Evolutionary conservation across 2,888 invertebrate species (phyloP), one percentile per base, ranked within the genome.

Genomic region (Cataglyphis albicans): DNA sequence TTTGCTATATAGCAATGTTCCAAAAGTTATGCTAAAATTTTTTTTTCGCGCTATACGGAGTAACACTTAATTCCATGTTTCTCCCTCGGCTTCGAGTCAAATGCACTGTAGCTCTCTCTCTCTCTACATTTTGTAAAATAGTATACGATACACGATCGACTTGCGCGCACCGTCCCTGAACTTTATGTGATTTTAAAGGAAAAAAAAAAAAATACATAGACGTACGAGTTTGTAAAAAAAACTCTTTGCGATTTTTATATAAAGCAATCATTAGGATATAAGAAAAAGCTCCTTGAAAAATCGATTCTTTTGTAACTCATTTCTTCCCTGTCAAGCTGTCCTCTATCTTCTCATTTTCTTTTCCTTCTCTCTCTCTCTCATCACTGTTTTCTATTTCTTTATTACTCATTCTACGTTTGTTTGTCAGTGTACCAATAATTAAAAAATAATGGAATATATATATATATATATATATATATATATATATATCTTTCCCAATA

Each of bases 391-490:
- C 32, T 29, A 29, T 29, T 29, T 29, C 59, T 18, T 57, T 5
- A 0, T 41, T 55, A 41, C 9, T 29, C 70, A n/a, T 68, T 55
- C n/a, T 61, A 57, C 35, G 35, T 90, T 90, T 86, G 88, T 91
- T 91, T 92, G 90, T 91, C 91, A 89, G 84, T 91, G 90, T 91
- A 90, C 83, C 83, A 84, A 88, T 88, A 67, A 87, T 85, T 83
- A 86, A 88, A 91, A 88, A 89, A 82, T 92, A 91, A 92, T 91
- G 88, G 88, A 92, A 91, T 91, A 18, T 90, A 88, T 44, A 48
- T 7, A 48, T 48, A 48, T 21, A 55, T 55, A 91, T 92, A 93
- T 32, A 44, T 44, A 48, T 6, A 48, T 48, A 48, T 21, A 44
- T 44, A 52, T 0, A 52, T 52, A 52, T 21, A 57, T 57, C 29